Percentiles rank a stretch among this genome's conserved stretches.
Evolutionary conservation across 1,140 invertebrate species (phyloP).

Genomic region (Drosophila prosaltans): DNA sequence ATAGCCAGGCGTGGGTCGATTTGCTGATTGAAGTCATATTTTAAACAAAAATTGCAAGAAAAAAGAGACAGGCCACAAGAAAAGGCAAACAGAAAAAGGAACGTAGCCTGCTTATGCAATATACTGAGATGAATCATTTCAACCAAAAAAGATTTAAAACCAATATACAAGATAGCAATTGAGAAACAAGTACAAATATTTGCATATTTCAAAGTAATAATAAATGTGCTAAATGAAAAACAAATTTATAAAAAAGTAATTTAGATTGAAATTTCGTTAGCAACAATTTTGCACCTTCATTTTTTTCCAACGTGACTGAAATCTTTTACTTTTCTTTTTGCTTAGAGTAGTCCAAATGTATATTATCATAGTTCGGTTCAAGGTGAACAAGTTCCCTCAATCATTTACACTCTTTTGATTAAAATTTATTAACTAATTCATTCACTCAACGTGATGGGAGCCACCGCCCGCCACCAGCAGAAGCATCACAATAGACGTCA

Average conservation of each 20-base stretch:
- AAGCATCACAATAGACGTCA: slow-evolving; percentile 28
- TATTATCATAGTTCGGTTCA: slow-evolving; percentile 44
- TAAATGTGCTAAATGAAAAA: slow-evolving; percentile 40
- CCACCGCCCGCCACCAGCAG: slow-evolving; percentile 10
- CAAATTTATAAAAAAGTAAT: slow-evolving; percentile 47
- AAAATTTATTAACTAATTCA: slow-evolving; percentile 64
- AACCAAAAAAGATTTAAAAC: slow-evolving; percentile 36
- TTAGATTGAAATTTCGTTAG: slow-evolving; percentile 27
- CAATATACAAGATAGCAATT: slow-evolving; percentile 39
- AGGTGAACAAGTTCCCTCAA: slow-evolving; percentile 43
- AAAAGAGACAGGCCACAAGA: not conserved
- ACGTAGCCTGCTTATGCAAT: slow-evolving; percentile 29
- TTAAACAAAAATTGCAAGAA: slow-evolving; percentile 25
- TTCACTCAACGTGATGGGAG: slow-evolving; percentile 29
- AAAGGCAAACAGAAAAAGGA: too few relatives aligned
- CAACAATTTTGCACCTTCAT: slow-evolving; percentile 34
- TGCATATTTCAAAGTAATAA: slow-evolving; percentile 15
- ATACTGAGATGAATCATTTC: slow-evolving; percentile 50
- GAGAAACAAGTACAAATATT: slow-evolving; percentile 21
- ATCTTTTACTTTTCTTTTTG: slow-evolving; percentile 1
- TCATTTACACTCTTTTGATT: slow-evolving; percentile 51
- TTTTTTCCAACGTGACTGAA: not conserved
- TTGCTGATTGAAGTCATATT: slow-evolving; percentile 46
- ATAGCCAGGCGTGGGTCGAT: slow-evolving; percentile 37
- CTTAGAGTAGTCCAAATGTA: not conserved